Evolutionary conservation across 2,888 invertebrate genomes (phyloP).

Genomic region (Zootermopsis nevadensis): DNA sequence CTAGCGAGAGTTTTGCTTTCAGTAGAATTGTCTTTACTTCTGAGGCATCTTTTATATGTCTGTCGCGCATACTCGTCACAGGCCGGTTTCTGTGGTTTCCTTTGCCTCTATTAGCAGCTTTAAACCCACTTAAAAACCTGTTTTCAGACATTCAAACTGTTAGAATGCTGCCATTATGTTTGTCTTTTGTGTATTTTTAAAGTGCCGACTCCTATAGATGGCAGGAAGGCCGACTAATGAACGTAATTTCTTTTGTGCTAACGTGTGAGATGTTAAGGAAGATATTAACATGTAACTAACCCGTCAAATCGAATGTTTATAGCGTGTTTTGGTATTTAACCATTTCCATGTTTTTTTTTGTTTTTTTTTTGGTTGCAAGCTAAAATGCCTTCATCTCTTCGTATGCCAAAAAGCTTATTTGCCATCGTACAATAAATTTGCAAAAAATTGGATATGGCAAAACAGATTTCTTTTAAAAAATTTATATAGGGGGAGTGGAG

Average conservation of each 20-base stretch:
- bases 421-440: too few relatives aligned
- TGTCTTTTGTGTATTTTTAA: not conserved
- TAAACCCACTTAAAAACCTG: slow-evolving; percentile 25
- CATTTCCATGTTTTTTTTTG: too few relatives aligned
- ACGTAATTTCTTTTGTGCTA: not conserved
- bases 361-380: too few relatives aligned
- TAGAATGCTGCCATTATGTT: not conserved
- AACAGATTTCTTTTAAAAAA: too few relatives aligned
- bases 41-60: not conserved
- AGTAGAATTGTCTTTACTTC: not conserved
- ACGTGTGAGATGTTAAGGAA: not conserved
- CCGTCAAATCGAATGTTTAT: not conserved
- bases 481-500: too few relatives aligned
- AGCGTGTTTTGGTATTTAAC: not conserved
- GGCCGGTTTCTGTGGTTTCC: not conserved
- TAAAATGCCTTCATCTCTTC: too few relatives aligned
- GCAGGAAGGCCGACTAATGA: slow-evolving; percentile 21
- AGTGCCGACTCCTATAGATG: not conserved
- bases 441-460: too few relatives aligned
- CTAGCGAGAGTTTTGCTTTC: not conserved
- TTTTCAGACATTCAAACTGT: slow-evolving; percentile 26
- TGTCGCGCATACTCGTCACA: not conserved
- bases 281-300: not conserved
- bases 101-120: not conserved
- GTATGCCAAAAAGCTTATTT: too few relatives aligned